These are phyloP conservation scores for Pollenia labialis DNA, from an alignment of 2,888 invertebrate genomes.

Conservation along the genomic window DNA sequence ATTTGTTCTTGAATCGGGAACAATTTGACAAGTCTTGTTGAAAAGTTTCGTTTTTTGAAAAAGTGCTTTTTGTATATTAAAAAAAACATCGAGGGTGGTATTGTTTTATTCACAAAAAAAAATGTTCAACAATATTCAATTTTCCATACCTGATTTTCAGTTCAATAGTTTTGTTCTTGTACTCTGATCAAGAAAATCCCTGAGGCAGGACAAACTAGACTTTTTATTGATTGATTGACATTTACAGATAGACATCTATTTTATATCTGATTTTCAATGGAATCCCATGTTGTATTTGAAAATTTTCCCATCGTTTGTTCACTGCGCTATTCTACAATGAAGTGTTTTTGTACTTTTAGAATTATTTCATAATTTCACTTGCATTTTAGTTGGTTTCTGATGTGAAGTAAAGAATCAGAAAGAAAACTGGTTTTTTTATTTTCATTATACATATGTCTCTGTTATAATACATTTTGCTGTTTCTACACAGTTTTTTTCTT, in stretches of 20 bases:
- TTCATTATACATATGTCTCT: slow-evolving; percentile 16
- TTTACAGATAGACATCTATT: slow-evolving; percentile 39
- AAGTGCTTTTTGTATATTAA: too few species aligned
- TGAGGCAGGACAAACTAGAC: slow-evolving; percentile 15
- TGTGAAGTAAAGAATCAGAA: neutral
- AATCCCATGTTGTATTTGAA: slow-evolving; percentile 15
- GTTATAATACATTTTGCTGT: slow-evolving; percentile 23
- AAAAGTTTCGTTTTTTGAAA: too few species aligned
- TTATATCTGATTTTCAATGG: slow-evolving; percentile 23
- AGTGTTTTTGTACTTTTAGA: slow-evolving; percentile 8
- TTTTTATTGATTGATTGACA: slow-evolving; percentile 60
- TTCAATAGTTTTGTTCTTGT: neutral
- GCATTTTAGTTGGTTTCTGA: slow-evolving; percentile 14
- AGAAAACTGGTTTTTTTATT: slow-evolving; percentile 19
- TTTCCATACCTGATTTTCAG: too few species aligned
- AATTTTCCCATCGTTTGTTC: slow-evolving; percentile 14
- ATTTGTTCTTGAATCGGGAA: too few species aligned
- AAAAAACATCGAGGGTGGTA: too few species aligned
- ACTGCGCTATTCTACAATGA: neutral
- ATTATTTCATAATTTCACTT: slow-evolving; percentile 60
- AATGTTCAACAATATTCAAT: too few species aligned
- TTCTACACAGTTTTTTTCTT: neutral
- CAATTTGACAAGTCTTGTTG: too few species aligned
- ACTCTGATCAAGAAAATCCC: slow-evolving; percentile 11
- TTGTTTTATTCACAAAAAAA: too few species aligned